Base-by-base conservation (phyloP, 2,113 vertebrate species). In the Menidia beryllina region DNA sequence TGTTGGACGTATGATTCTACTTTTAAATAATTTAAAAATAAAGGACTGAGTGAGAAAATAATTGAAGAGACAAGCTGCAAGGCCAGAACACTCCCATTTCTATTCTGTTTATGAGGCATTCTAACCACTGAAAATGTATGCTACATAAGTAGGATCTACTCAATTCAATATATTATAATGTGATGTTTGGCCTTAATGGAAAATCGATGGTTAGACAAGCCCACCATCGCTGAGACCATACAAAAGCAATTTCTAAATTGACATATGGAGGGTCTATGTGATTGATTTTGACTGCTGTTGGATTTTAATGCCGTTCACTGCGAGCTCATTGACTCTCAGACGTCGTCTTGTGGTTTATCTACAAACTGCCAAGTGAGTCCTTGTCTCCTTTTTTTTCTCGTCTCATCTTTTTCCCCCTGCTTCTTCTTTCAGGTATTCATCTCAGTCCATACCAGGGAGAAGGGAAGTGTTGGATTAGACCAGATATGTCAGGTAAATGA, bases 141-240 rank as follows among this genome's bases (percentile, higher is more conserved):
- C 79, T 79, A 73, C 91, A 91, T 91, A 85, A 85, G 82, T 54
- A 27, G 72, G 81, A 85, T 86, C 87, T 90, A 72, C 70, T 81
- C 75, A 54, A 66, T 89, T 93, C 90, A 57, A 92, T 92, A 87
- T 88, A 91, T 93, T 92, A 82, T 88, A 93, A 93, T 89, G 91
- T 75, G 83, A 89, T 85, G 93, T 88, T 88, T 73, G 82, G 34
- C 69, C 86, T 90, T 93, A 93, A 94, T 94, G 91, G 88, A 88
- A 90, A 94, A 93, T 94, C 93, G 85, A 93, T 94, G 79, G 47
- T 0, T 51, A 86, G 89, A 93, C 91, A 91, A 92, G 91, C 71
- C 84, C 64, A 75, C 86, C 89, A 89, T 86, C 72, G 73, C 83
- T 38, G 72, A 91, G 86, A 91, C 89, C 81, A 87, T 88, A 85